These are phyloP conservation scores for Archaeoteleia sp. DNA, from an alignment of 2,888 invertebrate genomes.

Conservation along the genomic window DNA sequence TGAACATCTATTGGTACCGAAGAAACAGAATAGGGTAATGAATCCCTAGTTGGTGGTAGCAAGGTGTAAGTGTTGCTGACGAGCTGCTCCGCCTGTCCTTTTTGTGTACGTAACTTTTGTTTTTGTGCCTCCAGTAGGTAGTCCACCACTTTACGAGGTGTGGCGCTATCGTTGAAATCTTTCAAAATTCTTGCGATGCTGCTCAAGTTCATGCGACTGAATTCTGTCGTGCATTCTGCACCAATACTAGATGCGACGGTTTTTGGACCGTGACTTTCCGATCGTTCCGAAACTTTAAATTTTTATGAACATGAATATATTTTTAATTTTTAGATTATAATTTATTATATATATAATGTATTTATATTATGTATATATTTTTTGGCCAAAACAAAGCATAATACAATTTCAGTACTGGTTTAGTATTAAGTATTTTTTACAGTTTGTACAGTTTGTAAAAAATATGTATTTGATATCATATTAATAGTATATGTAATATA, in stretches of 20 bases:
- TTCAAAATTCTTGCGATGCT: slow-evolving; percentile 67
- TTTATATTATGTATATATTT: too few relatives aligned
- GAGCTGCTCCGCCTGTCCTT: slow-evolving; percentile 15
- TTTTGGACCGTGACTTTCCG: background rate
- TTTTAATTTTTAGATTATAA: background rate
- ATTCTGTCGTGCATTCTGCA: too few relatives aligned
- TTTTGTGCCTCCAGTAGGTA: slow-evolving; percentile 62
- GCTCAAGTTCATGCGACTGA: slow-evolving; percentile 64
- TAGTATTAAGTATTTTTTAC: too few relatives aligned
- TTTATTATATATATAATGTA: slow-evolving; percentile 3
- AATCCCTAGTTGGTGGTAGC: slow-evolving; percentile 46
- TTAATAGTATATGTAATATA: too few relatives aligned
- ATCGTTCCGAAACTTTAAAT: slow-evolving; percentile 6
- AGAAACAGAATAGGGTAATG: slow-evolving; percentile 54
- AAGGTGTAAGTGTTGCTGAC: slow-evolving; percentile 56
- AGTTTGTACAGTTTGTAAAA: too few relatives aligned
- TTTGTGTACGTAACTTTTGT: slow-evolving; percentile 53
- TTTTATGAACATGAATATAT: too few relatives aligned
- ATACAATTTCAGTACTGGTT: too few relatives aligned
- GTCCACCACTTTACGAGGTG: slow-evolving; percentile 68
- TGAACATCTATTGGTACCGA: slow-evolving; percentile 22
- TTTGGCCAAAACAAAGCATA: too few relatives aligned
- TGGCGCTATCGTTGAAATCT: slow-evolving; percentile 58
- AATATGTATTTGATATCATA: too few relatives aligned
- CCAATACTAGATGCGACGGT: too few relatives aligned